These are phyloP conservation scores for Anthophora plumipes DNA, from an alignment of 2,888 invertebrate genomes.

Conservation along the genomic window DNA sequence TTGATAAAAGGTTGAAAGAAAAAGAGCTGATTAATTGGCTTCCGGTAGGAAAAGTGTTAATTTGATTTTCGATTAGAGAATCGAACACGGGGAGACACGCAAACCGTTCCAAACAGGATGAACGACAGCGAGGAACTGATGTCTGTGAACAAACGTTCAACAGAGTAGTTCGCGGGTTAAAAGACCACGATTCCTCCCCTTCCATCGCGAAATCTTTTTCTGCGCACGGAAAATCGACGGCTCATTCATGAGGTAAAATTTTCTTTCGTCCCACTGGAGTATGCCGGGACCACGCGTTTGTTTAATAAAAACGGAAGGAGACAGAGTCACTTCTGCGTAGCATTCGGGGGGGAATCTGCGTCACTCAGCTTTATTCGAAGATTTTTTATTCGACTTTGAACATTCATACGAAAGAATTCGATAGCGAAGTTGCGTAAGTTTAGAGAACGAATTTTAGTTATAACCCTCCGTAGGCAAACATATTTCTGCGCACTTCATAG, in stretches of 20 bases:
- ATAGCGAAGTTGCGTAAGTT: background rate
- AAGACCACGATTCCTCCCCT: slow-evolving; percentile 45
- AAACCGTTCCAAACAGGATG: slow-evolving; percentile 32
- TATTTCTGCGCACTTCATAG: no score
- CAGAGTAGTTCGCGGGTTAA: slow-evolving; percentile 68
- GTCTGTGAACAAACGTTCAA: slow-evolving; percentile 56
- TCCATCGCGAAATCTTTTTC: slow-evolving; percentile 47
- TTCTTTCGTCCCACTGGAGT: background rate
- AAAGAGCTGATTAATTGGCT: no score
- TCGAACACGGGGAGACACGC: background rate
- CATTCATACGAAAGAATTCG: background rate
- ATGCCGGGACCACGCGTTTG: slow-evolving; percentile 25
- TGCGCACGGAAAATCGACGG: slow-evolving; percentile 66
- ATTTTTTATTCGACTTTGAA: background rate
- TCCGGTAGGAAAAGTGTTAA: no score
- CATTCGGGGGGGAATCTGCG: slow-evolving; percentile 29
- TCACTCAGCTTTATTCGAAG: slow-evolving; percentile 9
- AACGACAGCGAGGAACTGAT: slow-evolving; percentile 55
- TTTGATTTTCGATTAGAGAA: no score
- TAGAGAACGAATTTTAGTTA: background rate
- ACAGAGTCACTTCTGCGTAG: slow-evolving; percentile 23
- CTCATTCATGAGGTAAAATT: slow-evolving; percentile 69
- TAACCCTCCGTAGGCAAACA: no score
- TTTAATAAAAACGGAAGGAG: slow-evolving; percentile 18
- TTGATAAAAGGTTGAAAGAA: no score